Conservation (phyloP, 2,888 invertebrate genomes). For the Cataglyphis cursor region DNA sequence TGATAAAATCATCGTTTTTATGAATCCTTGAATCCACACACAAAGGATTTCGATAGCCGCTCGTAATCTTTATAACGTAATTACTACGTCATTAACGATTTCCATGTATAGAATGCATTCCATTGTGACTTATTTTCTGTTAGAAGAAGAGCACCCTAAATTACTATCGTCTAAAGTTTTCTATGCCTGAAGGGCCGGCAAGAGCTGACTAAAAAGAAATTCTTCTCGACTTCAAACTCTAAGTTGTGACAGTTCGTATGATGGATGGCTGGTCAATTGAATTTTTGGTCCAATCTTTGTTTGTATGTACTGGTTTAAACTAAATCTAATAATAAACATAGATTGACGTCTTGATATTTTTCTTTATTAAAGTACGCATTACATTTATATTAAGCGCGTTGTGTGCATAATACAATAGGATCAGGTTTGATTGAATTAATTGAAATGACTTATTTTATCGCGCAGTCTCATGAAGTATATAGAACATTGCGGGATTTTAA, state of each 20-base stretch:
- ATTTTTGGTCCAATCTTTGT: conserved; percentile 19
- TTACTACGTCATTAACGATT: conserved; percentile 21
- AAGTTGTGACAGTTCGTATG: conserved; percentile 15
- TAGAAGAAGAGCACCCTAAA: conserved; percentile 7
- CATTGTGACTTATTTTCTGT: not conserved
- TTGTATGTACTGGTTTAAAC: not conserved
- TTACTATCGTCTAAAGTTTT: conserved; percentile 12
- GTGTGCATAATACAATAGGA: not conserved
- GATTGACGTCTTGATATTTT: not conserved
- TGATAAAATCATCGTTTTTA: not conserved
- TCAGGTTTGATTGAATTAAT: not conserved
- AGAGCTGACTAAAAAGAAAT: not conserved
- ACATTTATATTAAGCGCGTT: not conserved
- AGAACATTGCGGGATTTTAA: not conserved
- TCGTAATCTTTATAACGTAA: not conserved
- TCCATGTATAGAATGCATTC: not conserved
- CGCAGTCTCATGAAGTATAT: not conserved
- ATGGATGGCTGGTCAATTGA: conserved; percentile 13
- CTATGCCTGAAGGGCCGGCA: conserved; percentile 14
- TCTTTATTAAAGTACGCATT: conserved; percentile 1
- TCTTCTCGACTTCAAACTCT: not conserved
- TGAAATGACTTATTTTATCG: conserved; percentile 53
- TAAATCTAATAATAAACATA: not conserved
- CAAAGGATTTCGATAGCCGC: not conserved
- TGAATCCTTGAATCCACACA: not conserved